phyloP scores from a whole-genome alignment of 2,797 vertebrate genomes.

The Erethizon dorsatum region DNA sequence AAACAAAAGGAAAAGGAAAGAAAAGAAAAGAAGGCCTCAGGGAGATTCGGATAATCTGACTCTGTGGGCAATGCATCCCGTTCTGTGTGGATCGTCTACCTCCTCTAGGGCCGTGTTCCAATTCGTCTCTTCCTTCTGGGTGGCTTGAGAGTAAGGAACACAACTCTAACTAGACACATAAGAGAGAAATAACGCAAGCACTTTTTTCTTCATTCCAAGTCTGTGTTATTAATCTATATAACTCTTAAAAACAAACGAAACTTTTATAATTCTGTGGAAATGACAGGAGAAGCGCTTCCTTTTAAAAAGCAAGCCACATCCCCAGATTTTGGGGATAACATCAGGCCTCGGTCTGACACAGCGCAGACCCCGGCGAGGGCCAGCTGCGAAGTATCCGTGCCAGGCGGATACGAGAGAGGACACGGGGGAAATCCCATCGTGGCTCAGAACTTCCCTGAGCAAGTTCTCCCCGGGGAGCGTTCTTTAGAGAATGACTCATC shows the following conservation, averaged over 20 bases:
- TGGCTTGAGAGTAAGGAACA: neutral
- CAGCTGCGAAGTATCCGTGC: neutral
- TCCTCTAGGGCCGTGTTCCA: neutral
- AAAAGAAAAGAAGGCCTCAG: neutral
- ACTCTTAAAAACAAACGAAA: neutral
- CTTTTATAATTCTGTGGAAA: slow-evolving; percentile 35
- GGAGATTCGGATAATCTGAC: neutral
- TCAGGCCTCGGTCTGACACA: neutral
- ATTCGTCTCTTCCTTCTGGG: neutral
- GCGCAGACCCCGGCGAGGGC: neutral
- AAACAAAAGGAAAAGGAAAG: neutral
- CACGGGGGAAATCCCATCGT: neutral
- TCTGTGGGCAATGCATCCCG: neutral
- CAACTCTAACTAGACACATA: neutral
- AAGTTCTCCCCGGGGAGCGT: slow-evolving; percentile 43
- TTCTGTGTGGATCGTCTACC: neutral
- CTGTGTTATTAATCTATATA: neutral
- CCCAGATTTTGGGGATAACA: neutral
- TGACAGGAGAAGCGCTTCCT: slow-evolving; percentile 23
- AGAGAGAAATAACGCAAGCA: neutral
- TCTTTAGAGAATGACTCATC: slow-evolving; percentile 68
- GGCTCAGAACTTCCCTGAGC: slow-evolving; percentile 47
- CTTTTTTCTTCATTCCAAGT: slow-evolving; percentile 4
- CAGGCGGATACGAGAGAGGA: neutral
- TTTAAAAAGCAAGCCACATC: neutral